Evolutionary conservation across 2,797 vertebrate species (phyloP).

Genomic region (Meriones psammophilus): DNA sequence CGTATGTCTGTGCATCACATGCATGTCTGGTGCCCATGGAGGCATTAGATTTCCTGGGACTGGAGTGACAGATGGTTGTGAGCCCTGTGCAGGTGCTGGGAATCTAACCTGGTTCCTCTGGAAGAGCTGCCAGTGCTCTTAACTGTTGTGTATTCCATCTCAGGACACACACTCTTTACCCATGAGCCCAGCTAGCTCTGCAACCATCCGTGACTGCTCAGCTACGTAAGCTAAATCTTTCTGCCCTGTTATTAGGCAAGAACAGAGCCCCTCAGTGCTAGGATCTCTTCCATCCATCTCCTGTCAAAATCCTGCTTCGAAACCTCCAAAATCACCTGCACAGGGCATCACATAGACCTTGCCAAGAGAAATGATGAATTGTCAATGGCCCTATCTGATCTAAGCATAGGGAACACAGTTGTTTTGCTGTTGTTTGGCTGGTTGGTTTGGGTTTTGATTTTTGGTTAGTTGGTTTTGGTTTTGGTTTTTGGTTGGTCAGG

Average conservation of each 20-base stretch:
- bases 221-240: background rate
- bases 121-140: background rate
- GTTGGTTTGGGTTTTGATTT: too few species aligned
- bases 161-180: background rate
- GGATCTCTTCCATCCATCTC: background rate
- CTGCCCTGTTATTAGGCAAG: background rate
- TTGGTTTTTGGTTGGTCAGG: background rate
- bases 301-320: conserved; percentile 36
- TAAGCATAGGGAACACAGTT: background rate
- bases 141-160: background rate
- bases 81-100: background rate
- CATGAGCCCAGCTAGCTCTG: background rate
- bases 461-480: background rate
- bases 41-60: background rate
- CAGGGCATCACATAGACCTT: background rate
- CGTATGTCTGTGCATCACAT: background rate
- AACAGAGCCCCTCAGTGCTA: background rate
- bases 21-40: too few species aligned
- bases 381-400: background rate
- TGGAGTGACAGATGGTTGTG: background rate
- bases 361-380: background rate
- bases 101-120: background rate
- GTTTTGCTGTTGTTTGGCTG: background rate
- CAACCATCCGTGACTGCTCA: background rate
- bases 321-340: background rate